Evolutionary conservation across 2,113 vertebrate species (phyloP).

Genomic region (Pterocles burchelli): DNA sequence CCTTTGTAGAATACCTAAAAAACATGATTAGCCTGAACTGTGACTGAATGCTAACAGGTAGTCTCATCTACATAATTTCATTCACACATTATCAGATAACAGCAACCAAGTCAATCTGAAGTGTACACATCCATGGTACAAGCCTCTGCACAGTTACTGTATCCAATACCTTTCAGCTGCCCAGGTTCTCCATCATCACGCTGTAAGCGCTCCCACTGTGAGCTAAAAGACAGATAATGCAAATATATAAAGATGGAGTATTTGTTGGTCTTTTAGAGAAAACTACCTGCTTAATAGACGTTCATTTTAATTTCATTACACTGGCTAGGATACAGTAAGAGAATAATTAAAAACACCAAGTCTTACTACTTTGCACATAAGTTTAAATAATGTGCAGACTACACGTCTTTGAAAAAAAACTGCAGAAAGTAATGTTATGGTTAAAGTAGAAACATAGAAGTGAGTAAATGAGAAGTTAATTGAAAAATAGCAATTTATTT

Average conservation of each 20-base stretch:
- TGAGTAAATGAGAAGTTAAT: neutral
- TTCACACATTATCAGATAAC: neutral
- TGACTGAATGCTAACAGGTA: neutral
- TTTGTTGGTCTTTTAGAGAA: neutral
- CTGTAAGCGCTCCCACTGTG: slow-evolving; percentile 91
- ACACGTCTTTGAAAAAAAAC: neutral
- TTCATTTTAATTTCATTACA: neutral
- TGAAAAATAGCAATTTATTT: neutral
- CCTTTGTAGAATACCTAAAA: neutral
- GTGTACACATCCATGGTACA: neutral
- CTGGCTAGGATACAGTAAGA: neutral
- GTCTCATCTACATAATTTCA: neutral
- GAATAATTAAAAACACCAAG: neutral
- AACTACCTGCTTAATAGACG: neutral
- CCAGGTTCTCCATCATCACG: slow-evolving; percentile 79
- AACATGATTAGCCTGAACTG: neutral
- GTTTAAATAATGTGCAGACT: neutral
- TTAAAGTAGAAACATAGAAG: neutral
- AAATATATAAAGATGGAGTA: neutral
- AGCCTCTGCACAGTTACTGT: neutral
- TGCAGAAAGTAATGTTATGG: neutral
- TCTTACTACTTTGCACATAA: neutral
- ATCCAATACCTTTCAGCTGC: slow-evolving; percentile 86
- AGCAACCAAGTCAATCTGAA: neutral
- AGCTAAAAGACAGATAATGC: slow-evolving; percentile 71